Evolutionary conservation across 2,113 vertebrate genomes (phyloP), one percentile per base, ranked within the genome.

Genomic region (Microcebus tavaratra): DNA sequence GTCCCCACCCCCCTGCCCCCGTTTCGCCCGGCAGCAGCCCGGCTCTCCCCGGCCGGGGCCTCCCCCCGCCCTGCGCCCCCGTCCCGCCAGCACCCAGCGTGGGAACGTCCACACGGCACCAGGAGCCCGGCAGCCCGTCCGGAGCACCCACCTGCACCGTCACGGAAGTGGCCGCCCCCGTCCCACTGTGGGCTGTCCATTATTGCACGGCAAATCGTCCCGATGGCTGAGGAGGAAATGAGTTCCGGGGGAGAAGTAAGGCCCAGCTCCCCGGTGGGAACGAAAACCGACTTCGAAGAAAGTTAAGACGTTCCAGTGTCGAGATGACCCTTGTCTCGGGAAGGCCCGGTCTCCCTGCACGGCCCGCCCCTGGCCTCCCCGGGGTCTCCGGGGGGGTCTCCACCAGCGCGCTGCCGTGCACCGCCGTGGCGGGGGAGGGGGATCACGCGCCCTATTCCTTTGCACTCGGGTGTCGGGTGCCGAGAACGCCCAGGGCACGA

Each of bases 391-490:
- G n/a, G 42, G 27, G n/a, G 42, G 6, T 50, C 20, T 42, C 13
- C 2, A 2, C 2, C 18, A 20, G 18, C 4, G 1, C 6, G 15
- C 5, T 0, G 11, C 8, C 31, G 50, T 15, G 50, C 25, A 4
- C n/a, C 2, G 14, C 27, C 0, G 1, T 15, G 59, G 65, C 5
- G 6, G 80, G 25, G 61, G 48, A 42, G 39, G 39, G 42, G 42
- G 42, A 1, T 42, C 48, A 53, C 23, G 7, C 14, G 2, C 14
- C 31, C 86, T 50, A 2, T 8, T 45, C 45, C 45, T 45, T 45
- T 45, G 45, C 45, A 8, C 45, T 45, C 45, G 45, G 7, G 45
- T 45, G 45, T 45, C 45, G 45, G 45, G 45, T 8, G 45, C 45
- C 1, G 45, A 45, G 7, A 45, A 45, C 7, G 45, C 45, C 45